Base-by-base conservation (phyloP, 2,888 invertebrate genomes). In the Oasisia sp. region DNA sequence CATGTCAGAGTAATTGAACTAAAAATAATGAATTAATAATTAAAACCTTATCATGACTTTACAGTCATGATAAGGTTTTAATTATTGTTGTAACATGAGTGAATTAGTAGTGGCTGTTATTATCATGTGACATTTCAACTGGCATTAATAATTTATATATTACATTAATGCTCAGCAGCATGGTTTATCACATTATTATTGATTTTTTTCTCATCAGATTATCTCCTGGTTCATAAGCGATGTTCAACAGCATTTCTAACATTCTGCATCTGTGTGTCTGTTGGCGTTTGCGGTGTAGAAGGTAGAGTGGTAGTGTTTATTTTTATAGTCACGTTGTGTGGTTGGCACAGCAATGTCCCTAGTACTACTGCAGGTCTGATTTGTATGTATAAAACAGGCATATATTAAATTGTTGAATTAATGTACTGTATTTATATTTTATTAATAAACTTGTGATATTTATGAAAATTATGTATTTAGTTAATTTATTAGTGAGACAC, bases 391-490 rank as follows among this genome's bases (percentile, higher is more conserved):
- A 7, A 19, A 27, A 27, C 74, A 74, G 74, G 74, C 74, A 1
- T 74, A 74, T n/a, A 74, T 14, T 7, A 74, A 27, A 74, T 27
- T 74, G 74, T 74, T 74, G 74, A 74, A 74, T 74, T 74, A 74
- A 3, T 74, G 74, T 74, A 74, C 7, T 74, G 74, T 74, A 74
- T 74, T 74, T 74, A 74, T 74, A 74, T 74, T 74, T 74, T 74
- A 74, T 74, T 74, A 74, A 74, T 74, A 74, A 74, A 74, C 74
- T 74, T 74, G 74, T 74, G 74, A 19, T 74, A 74, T 74, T 19
- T 74, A 74, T 74, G 74, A 74, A 74, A 74, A 74, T 74, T 27
- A 27, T 74, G 74, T 74, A 27, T 27, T 74, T 74, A 7, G 27
- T 4, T 27, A 27, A 74, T 74, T 27, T n/a, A 4, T 74, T 74